These are phyloP conservation scores for Centroberyx gerrardi DNA, from an alignment of 2,797 vertebrate species.

Conservation along the genomic window DNA sequence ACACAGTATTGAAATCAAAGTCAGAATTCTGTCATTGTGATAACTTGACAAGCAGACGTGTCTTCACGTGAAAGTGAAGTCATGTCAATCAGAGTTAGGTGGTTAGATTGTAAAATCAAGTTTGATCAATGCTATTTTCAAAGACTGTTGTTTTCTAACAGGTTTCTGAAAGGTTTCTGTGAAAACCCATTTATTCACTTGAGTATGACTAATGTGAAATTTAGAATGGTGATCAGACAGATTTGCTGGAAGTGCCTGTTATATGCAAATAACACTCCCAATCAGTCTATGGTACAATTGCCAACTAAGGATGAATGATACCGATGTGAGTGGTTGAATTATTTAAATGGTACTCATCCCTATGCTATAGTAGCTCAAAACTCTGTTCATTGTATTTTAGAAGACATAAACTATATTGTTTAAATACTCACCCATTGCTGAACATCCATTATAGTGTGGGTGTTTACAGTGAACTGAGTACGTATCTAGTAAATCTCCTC, in stretches of 20 bases:
- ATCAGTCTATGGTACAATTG: background rate
- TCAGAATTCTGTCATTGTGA: too few species aligned
- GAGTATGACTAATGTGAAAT: background rate
- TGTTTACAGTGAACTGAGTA: background rate
- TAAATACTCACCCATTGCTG: background rate
- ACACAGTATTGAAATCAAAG: too few species aligned
- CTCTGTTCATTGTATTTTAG: background rate
- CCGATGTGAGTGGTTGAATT: background rate
- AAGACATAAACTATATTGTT: background rate
- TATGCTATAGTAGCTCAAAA: background rate
- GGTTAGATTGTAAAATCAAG: too few species aligned
- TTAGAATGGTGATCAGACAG: background rate
- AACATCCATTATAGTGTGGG: too few species aligned
- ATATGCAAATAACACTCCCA: too few species aligned
- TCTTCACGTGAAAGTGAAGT: background rate
- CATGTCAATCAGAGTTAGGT: background rate
- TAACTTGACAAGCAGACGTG: background rate
- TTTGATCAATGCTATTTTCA: too few species aligned
- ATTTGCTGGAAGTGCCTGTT: background rate
- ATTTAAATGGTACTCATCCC: background rate
- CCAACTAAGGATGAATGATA: conserved; percentile 6
- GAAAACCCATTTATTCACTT: too few species aligned
- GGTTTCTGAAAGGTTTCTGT: background rate
- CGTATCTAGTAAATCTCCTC: background rate
- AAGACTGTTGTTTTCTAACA: background rate